Conservation (phyloP, 2,113 vertebrate species). For the Ivindomyrus marchei region DNA sequence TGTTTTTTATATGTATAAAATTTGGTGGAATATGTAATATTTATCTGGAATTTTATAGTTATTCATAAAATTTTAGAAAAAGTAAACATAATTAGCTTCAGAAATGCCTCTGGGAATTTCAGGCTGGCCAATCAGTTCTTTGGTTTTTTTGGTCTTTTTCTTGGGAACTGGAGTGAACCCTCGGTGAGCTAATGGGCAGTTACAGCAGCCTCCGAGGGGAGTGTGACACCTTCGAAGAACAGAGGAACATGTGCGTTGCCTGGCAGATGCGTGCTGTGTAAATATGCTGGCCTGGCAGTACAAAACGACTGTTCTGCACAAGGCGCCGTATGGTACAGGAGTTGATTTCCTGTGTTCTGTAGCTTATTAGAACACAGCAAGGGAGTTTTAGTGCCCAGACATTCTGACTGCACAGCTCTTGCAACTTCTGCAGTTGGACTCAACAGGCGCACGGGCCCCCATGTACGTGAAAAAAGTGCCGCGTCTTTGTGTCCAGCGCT, state of each 20-base stretch:
- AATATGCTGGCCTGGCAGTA: conserved; percentile 3
- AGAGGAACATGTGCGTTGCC: background rate
- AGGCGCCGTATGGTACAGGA: conserved; percentile 7
- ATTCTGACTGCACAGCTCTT: background rate
- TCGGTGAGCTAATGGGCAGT: background rate
- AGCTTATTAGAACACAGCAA: background rate
- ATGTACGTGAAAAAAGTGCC: background rate
- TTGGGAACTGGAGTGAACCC: background rate
- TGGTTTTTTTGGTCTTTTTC: background rate
- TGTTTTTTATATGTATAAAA: background rate
- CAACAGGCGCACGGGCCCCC: background rate
- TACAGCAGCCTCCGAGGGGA: background rate
- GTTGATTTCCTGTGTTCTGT: conserved; percentile 4
- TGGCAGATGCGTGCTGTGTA: background rate
- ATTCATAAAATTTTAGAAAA: background rate
- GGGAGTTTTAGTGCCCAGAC: background rate
- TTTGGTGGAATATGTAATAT: background rate
- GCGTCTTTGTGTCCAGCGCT: background rate
- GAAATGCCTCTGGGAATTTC: background rate
- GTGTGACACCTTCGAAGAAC: conserved; percentile 3
- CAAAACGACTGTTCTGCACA: background rate
- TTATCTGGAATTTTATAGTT: background rate
- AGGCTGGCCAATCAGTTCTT: background rate
- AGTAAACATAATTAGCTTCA: background rate
- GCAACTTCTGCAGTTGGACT: no score